These are phyloP conservation scores for Anarrhichthys ocellatus DNA, from an alignment of 2,113 vertebrate genomes.

Conservation along the genomic window DNA sequence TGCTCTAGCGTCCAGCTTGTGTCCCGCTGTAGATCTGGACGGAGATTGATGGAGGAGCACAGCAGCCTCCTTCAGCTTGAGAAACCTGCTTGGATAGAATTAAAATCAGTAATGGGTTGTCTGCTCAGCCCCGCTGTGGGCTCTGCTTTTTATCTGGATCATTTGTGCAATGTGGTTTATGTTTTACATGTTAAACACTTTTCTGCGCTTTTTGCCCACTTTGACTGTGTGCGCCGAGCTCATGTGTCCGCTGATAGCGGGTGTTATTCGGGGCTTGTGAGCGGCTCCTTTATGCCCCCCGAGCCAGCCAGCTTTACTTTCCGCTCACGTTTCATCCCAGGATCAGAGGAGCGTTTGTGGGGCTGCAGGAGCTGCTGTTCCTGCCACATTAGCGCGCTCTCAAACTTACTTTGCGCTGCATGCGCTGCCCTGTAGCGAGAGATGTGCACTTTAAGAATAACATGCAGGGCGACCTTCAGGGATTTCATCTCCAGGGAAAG, in stretches of 20 bases:
- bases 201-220: slow-evolving; percentile 20
- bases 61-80: not conserved
- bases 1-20: slow-evolving; percentile 42
- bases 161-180: slow-evolving; percentile 7
- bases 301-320: slow-evolving; percentile 79
- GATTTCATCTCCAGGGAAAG: not conserved
- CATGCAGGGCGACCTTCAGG: not conserved
- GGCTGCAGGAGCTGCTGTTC: slow-evolving; percentile 67
- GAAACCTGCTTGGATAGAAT: slow-evolving; percentile 19
- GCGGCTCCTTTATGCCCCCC: slow-evolving; percentile 70
- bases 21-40: slow-evolving; percentile 7
- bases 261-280: slow-evolving; percentile 60
- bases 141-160: slow-evolving; percentile 44
- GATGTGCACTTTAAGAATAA: slow-evolving; percentile 24
- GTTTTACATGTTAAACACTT: slow-evolving; percentile 13
- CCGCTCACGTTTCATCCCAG: slow-evolving; percentile 84
- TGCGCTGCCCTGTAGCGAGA: not conserved
- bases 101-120: slow-evolving; percentile 36
- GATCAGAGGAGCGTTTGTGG: slow-evolving; percentile 80
- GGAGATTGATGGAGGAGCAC: not conserved
- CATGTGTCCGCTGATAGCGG: slow-evolving; percentile 21
- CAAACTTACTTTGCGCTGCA: slow-evolving; percentile 68
- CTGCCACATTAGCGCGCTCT: slow-evolving; percentile 55
- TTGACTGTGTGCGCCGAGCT: not conserved
- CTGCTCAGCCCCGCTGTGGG: slow-evolving; percentile 33